phyloP scores from a whole-genome alignment of 2,113 vertebrate genomes.

The Ptilonorhynchus violaceus region DNA sequence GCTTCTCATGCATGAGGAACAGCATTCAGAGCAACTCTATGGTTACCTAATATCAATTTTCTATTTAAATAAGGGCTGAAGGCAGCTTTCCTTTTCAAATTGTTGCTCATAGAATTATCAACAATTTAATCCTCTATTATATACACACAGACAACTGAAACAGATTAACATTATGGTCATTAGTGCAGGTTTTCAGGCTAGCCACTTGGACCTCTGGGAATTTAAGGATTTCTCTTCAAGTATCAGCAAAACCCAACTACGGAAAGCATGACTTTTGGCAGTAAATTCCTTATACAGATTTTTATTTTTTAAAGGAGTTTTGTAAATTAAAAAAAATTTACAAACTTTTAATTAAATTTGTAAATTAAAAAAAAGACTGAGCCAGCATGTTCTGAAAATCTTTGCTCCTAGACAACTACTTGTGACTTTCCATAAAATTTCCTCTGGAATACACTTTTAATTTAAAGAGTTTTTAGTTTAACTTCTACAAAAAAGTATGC shows the following conservation, averaged over 20 bases:
- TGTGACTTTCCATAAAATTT: neutral
- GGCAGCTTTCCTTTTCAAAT: neutral
- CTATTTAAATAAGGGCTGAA: neutral
- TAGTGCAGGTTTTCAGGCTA: neutral
- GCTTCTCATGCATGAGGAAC: neutral
- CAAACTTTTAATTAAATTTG: too few relatives aligned
- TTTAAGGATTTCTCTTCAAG: neutral
- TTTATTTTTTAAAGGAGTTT: neutral
- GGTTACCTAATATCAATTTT: neutral
- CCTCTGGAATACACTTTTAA: neutral
- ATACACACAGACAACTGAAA: neutral
- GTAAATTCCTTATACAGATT: neutral
- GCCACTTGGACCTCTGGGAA: neutral
- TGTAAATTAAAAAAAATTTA: neutral
- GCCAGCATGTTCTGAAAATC: neutral
- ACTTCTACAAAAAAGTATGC: neutral
- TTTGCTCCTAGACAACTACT: neutral
- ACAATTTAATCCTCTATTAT: neutral
- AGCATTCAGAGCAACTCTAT: neutral
- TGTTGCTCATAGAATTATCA: neutral
- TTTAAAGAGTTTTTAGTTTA: neutral
- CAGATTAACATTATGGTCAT: neutral
- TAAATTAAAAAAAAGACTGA: neutral
- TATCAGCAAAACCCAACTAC: neutral
- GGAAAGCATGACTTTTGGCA: neutral